phyloP scores from a whole-genome alignment of 37 sponge, comb jelly and placozoan species.

The Halichondria panicea region DNA sequence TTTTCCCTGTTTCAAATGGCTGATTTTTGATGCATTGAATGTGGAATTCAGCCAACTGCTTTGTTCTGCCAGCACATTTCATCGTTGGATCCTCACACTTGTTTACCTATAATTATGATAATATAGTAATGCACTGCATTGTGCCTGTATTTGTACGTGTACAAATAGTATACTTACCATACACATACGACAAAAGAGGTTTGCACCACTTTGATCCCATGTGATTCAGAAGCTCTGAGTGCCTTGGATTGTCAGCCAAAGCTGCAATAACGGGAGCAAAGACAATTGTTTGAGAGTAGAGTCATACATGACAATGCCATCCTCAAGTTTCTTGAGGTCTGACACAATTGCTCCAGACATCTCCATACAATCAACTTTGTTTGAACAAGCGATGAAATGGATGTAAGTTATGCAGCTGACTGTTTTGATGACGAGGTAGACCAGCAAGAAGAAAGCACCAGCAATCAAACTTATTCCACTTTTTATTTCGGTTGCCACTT shows the following conservation, averaged over 20 bases:
- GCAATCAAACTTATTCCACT: constrained; percentile 58
- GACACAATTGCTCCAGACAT: constrained; percentile 23
- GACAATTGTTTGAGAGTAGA: constrained; percentile 18
- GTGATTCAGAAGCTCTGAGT: constrained; percentile 42
- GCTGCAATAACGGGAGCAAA: constrained; percentile 28
- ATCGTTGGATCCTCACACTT: not conserved
- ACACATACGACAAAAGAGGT: constrained; percentile 43
- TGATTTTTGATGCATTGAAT: constrained; percentile 3
- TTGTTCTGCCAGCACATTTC: not conserved
- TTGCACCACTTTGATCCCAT: constrained; percentile 32
- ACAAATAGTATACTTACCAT: constrained; percentile 24
- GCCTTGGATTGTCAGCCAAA: constrained; percentile 37
- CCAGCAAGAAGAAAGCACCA: constrained; percentile 53
- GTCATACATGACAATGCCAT: constrained; percentile 20
- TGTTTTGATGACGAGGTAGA: constrained; percentile 16
- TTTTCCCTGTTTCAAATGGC: not conserved
- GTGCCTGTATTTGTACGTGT: not conserved
- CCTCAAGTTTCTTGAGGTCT: constrained; percentile 16
- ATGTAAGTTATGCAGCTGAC: constrained; percentile 36
- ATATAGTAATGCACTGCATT: not conserved
- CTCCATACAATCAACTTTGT: constrained; percentile 6
- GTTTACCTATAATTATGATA: not conserved
- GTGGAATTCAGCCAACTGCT: not conserved
- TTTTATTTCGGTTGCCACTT: constrained; percentile 58
- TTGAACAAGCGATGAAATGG: constrained; percentile 33